These are phyloP conservation scores for Coregonus suidteri DNA, from an alignment of 2,797 vertebrate species.

Conservation along the genomic window DNA sequence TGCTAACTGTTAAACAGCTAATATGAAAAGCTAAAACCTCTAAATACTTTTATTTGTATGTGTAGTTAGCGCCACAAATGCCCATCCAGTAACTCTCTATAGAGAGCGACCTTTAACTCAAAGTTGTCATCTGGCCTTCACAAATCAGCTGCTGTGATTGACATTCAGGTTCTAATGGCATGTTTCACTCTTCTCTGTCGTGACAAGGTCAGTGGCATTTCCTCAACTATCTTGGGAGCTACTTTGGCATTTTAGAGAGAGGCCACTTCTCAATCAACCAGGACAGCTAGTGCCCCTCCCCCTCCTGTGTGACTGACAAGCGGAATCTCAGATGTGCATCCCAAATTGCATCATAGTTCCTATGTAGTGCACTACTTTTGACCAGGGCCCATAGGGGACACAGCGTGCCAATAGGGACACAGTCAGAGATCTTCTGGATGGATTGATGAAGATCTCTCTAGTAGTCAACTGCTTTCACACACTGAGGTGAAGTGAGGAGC, in stretches of 20 bases:
- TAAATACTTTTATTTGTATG: neutral
- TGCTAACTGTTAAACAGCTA: neutral
- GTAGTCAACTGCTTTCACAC: slow-evolving; percentile 22
- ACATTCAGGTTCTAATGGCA: slow-evolving; percentile 54
- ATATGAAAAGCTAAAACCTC: neutral
- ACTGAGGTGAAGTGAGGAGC: slow-evolving; percentile 10
- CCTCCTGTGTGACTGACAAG: slow-evolving; percentile 60
- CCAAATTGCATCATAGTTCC: too few species aligned
- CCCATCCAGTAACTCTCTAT: neutral
- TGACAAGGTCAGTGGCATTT: slow-evolving; percentile 62
- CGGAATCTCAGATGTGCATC: slow-evolving; percentile 43
- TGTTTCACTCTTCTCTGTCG: slow-evolving; percentile 45
- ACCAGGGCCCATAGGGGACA: too few species aligned
- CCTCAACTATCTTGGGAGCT: slow-evolving; percentile 37
- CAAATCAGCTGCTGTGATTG: slow-evolving; percentile 49
- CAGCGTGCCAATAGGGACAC: too few species aligned
- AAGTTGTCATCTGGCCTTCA: slow-evolving; percentile 45
- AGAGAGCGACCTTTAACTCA: slow-evolving; percentile 54
- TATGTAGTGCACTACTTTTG: too few species aligned
- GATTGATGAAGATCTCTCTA: slow-evolving; percentile 52
- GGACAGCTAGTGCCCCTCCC: slow-evolving; percentile 18
- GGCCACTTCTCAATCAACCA: slow-evolving; percentile 32
- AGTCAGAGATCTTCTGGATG: too few species aligned
- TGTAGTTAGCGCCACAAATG: neutral
- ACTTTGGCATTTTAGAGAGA: slow-evolving; percentile 55